Percentiles rank a stretch among this genome's conserved stretches.
Conservation (phyloP, 2,888 invertebrate genomes). For the Tenthredo livida region DNA sequence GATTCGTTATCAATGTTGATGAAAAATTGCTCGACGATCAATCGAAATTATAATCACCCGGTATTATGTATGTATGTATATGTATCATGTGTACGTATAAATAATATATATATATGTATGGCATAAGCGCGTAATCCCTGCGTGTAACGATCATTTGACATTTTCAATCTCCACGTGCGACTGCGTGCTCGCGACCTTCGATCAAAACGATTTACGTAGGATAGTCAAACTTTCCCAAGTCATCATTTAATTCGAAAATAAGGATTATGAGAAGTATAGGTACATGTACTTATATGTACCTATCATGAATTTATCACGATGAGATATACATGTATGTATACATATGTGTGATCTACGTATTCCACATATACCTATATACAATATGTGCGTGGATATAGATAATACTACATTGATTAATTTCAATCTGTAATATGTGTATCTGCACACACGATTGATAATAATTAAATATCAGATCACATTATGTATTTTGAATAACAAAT, state of each 20-base stretch:
- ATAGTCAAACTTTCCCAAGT: constrained; percentile 3
- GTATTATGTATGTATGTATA: neutral
- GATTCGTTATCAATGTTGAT: neutral
- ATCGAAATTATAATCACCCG: neutral
- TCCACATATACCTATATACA: neutral
- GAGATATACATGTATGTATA: neutral
- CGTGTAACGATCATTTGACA: constrained; percentile 6
- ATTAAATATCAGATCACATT: too few species aligned
- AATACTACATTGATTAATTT: neutral
- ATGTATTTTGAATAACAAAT: neutral
- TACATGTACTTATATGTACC: neutral
- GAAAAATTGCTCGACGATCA: neutral
- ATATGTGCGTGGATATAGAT: too few species aligned
- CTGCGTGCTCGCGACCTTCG: constrained; percentile 25
- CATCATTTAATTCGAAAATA: neutral
- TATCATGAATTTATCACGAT: neutral
- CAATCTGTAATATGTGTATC: neutral
- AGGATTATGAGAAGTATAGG: neutral
- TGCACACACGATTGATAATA: neutral
- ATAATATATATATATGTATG: neutral
- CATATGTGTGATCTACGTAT: too few species aligned
- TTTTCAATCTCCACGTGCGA: constrained; percentile 2
- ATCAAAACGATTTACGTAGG: neutral
- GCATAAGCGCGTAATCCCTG: constrained; percentile 3
- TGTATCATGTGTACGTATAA: neutral